These are phyloP conservation scores for Dipus sagitta DNA, from an alignment of 2,797 vertebrate species.

Conservation along the genomic window DNA sequence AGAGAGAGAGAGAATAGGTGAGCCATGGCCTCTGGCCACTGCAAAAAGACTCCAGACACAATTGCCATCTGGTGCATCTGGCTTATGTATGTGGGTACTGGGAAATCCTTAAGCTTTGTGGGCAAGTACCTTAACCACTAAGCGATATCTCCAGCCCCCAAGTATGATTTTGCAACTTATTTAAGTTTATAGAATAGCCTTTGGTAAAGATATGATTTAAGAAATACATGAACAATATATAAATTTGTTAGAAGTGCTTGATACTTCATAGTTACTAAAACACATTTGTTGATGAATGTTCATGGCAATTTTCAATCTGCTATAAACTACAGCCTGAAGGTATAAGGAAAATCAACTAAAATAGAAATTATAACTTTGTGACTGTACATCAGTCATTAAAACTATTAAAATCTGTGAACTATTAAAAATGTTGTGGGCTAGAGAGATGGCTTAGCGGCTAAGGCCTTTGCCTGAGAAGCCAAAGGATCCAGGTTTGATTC, in stretches of 20 bases:
- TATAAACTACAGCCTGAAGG: not conserved
- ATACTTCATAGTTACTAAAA: slow-evolving; percentile 23
- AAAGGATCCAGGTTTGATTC: too few species aligned
- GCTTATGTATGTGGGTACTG: too few species aligned
- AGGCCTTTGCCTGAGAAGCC: too few species aligned
- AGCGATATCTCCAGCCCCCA: too few species aligned
- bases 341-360: not conserved
- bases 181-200: not conserved
- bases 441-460: too few species aligned
- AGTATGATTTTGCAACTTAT: not conserved
- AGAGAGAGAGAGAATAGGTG: too few species aligned
- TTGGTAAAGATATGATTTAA: slow-evolving; percentile 36
- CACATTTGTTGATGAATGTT: slow-evolving; percentile 14
- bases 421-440: not conserved
- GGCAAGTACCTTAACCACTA: too few species aligned
- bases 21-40: too few species aligned
- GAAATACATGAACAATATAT: not conserved
- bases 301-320: slow-evolving; percentile 9
- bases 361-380: not conserved
- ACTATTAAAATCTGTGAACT: not conserved
- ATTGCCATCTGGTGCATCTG: too few species aligned
- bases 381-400: not conserved
- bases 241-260: not conserved
- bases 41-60: too few species aligned
- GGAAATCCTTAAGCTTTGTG: too few species aligned